Base-by-base conservation (phyloP, 2,797 vertebrate genomes). In the Muscicapa striata region DNA sequence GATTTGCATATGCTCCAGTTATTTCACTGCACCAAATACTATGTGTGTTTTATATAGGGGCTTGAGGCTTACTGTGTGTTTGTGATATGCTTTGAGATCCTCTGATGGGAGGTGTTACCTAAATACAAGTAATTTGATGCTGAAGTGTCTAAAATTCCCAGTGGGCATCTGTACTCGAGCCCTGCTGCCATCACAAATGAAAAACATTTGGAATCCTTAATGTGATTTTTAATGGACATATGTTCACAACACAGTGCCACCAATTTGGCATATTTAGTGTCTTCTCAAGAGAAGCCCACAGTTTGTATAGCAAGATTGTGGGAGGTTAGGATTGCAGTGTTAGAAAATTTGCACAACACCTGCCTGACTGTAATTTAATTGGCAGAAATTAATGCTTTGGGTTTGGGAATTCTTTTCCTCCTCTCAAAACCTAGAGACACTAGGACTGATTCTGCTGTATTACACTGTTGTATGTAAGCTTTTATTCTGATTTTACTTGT, bases 171-270 rank as follows among this genome's bases (percentile, higher is more conserved):
- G 91, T 94, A 95, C 94, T 89, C 51, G 16, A 95, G 90, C 93
- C 92, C 91, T 90, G 88, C 93, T 94, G 93, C 85, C 91, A 94
- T 90, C 95, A 87, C 93, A 96, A 95, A 94, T 80, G 63, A 93
- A 96, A 97, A 96, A 96, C 96, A 96, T 96, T 96, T 96, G 95
- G 95, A 96, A 96, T 94, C 93, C 90, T 87, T 95, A 96, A 96
- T 93, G 87, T 91, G 94, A 95, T 95, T 94, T 96, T 94, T 96
- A 96, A 95, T 95, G 95, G 96, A 95, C 95, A 97, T 96, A 96
- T 95, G 93, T 93, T 96, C 95, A 90, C 89, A 96, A 93, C 94
- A 95, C 84, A 90, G 95, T 95, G 85, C 90, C 93, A 94, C 94
- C 93, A 74, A 93, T 96, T 96, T 96, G 94, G 95, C 94, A 94